Base-by-base conservation (phyloP, 2,113 vertebrate genomes). In the Rhynchomys soricoides region DNA sequence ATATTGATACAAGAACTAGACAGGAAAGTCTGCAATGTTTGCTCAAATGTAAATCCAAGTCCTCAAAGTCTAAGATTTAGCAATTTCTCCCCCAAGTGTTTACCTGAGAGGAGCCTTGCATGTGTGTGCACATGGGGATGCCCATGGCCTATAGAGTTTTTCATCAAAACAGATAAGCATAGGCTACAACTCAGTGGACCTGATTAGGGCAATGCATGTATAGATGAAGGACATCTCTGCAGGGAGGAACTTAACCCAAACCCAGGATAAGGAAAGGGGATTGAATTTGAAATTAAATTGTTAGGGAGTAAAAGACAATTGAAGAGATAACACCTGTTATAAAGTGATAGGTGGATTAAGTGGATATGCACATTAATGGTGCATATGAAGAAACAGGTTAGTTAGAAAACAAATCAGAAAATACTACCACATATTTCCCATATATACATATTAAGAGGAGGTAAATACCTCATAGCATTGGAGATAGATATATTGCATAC, bases 71-170 rank as follows among this genome's bases (percentile, higher is more conserved):
- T 48, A 9, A 50, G 11, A 52, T 8, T 31, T 75, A 48, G 45
- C 34, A 3, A 22, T 31, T 64, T 48, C 52, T 71, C 21, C 7
- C 88, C 24, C 4, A 40, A 11, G 1, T 24, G 7, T 48, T 48
- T 40, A 12, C 11, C 26, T 24, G 55, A 1, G 71, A 83, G 55
- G 3, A 71, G 43, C 17, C 13, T 16, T 31, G 45, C 29, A 34
- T 0, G 0, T 13, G 15, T 10, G 21, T 62, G 62, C 13, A 10
- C 26, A 11, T 2, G 43, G 12, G 29, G 24, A 16, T n/a, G 22
- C 45, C 0, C 0, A 2, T 43, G 15, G 22, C 55, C 50, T n/a
- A 16, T 34, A 15, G 5, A 26, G 11, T 0, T 22, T 4, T 52
- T 10, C 24, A 64, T 11, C 45, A 6, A 34, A 11, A 1, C 16